Evolutionary conservation across 2,797 vertebrate genomes (phyloP), one percentile per base, ranked within the genome.

Genomic region (Myotis findleyi): DNA sequence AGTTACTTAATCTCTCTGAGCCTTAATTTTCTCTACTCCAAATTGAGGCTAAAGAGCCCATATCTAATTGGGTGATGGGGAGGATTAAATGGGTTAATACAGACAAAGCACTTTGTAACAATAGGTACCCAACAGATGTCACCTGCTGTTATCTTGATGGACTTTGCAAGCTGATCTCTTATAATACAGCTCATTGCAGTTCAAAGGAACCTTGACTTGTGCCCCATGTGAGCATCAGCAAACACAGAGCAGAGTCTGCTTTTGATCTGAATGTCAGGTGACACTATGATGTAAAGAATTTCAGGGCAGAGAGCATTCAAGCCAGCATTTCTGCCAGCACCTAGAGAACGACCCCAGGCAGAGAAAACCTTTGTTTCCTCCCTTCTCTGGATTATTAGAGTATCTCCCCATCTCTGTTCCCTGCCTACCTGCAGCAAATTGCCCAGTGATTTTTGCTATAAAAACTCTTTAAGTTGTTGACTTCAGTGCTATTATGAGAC

Each of bases 251-350:
- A 27, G 53, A 89, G 33, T 18, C 41, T 2, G 41, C 9, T 55
- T 94, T 88, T 88, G 86, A 85, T 94, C 49, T 38, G 53, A 76
- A 72, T 71, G 64, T 85, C 92, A 73, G 53, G 47, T 68, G 71
- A 87, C 44, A 27, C 0, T 3, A 25, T 41, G 59, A 88, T 16
- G 1, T 75, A 55, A 68, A 72, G 62, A 44, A 72, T 66, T 14
- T 72, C 33, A 87, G 66, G 57, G 66, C 23, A 18, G 20, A 36
- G 57, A 64, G n/a, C 18, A 59, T 75, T 80, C 44, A 27, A 51
- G 76, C 25, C 89, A 77, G 53, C 2, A 0, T 36, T 20, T 91
- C 69, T 92, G 49, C 62, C 71, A 18, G 62, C 75, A n/a, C 66
- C 59, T 68, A 57, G 57, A 80, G 71, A 75, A 73, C 18, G 41